These are phyloP conservation scores for Irena cyanogastra DNA, from an alignment of 2,113 vertebrate genomes.

Conservation along the genomic window DNA sequence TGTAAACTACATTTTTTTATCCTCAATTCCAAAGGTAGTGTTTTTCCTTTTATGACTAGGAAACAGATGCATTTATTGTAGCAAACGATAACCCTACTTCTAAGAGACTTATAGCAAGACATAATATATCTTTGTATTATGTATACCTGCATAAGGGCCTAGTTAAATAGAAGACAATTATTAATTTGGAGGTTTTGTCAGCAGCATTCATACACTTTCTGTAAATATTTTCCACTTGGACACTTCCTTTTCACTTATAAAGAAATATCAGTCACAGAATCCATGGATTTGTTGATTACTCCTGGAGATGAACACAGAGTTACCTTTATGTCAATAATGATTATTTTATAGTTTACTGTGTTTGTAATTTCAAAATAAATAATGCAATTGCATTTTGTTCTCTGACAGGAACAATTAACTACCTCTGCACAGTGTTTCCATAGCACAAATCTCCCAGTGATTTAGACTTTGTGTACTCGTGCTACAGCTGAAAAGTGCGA, in stretches of 20 bases:
- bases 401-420: constrained; percentile 29
- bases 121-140: background rate
- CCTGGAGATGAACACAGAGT: background rate
- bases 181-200: background rate
- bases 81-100: background rate
- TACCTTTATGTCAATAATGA: background rate
- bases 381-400: background rate
- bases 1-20: background rate
- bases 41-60: background rate
- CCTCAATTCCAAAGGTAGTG: background rate
- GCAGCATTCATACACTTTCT: background rate
- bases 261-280: background rate
- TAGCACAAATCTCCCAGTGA: background rate
- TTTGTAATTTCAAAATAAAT: constrained; percentile 47
- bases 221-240: background rate
- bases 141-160: background rate
- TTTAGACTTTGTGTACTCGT: constrained; percentile 43
- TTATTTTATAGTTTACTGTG: constrained; percentile 18
- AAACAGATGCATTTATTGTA: background rate
- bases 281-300: background rate
- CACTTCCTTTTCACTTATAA: background rate
- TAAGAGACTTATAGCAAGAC: background rate
- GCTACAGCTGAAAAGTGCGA: background rate
- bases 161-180: background rate
- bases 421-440: background rate